These are phyloP conservation scores for Conistra vaccinii DNA, from an alignment of 2,888 invertebrate species.

Conservation along the genomic window DNA sequence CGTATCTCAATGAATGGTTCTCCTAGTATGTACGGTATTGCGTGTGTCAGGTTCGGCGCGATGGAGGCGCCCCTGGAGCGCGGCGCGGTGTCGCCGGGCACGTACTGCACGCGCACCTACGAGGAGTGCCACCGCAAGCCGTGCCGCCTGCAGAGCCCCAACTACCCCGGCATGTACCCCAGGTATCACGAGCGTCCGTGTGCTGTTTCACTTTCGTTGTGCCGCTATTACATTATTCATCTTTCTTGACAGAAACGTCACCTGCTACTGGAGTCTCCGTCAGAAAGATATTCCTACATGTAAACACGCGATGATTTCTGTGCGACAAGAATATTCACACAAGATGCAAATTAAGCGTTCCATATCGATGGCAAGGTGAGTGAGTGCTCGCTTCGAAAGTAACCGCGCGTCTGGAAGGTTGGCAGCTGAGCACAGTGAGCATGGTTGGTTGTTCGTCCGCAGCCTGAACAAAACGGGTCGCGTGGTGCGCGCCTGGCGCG, in stretches of 20 bases:
- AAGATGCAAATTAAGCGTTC: constrained; percentile 93
- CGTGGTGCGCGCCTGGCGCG: constrained; percentile 95
- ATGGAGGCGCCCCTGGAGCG: constrained; percentile 94
- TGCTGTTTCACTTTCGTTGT: too few species aligned
- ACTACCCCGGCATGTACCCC: constrained; percentile 97
- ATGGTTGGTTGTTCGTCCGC: constrained; percentile 39
- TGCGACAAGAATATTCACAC: constrained; percentile 94
- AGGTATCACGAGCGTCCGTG: constrained; percentile 69
- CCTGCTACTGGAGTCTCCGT: constrained; percentile 96
- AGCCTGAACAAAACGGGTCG: constrained; percentile 93
- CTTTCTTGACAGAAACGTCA: constrained; percentile 93
- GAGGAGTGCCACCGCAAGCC: constrained; percentile 96
- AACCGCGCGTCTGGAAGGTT: not conserved
- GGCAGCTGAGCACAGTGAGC: not conserved
- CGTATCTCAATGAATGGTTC: not conserved
- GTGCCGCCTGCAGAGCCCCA: constrained; percentile 96
- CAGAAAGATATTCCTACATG: constrained; percentile 96
- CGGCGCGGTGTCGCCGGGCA: constrained; percentile 95
- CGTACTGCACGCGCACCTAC: constrained; percentile 96
- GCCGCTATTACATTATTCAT: not conserved
- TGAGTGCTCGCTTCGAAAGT: constrained; percentile 56
- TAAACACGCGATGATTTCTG: constrained; percentile 97
- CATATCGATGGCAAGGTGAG: constrained; percentile 92
- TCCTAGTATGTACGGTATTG: not conserved
- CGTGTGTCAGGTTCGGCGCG: constrained; percentile 92